phyloP scores from a whole-genome alignment of 2,888 invertebrate genomes.

The Cryptocephalus moraei region DNA sequence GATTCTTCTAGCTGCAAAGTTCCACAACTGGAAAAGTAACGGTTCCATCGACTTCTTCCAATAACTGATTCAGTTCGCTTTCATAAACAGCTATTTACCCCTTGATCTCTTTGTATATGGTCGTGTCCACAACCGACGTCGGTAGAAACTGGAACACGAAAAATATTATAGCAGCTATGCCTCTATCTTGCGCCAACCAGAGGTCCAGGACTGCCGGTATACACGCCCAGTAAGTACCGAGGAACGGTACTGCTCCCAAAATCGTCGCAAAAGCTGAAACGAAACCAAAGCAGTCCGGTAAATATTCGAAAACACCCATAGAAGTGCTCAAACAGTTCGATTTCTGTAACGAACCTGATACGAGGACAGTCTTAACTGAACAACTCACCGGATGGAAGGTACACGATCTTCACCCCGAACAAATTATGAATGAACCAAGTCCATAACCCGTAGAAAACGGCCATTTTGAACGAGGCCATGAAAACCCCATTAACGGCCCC shows the following conservation, averaged over 20 bases:
- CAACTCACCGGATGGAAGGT: conserved; percentile 73
- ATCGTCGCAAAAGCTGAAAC: conserved; percentile 75
- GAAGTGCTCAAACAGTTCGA: no score
- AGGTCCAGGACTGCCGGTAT: conserved; percentile 90
- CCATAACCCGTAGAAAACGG: conserved; percentile 94
- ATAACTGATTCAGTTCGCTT: background rate
- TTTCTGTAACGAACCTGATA: no score
- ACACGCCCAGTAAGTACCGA: conserved; percentile 93
- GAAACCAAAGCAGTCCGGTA: no score
- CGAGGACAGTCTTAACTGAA: no score
- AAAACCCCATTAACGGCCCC: conserved; percentile 90
- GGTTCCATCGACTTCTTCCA: no score
- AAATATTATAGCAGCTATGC: conserved; percentile 70
- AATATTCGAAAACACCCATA: no score
- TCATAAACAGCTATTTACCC: no score
- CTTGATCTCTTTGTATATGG: conserved; percentile 95
- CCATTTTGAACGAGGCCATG: conserved; percentile 92
- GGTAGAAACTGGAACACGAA: conserved; percentile 82
- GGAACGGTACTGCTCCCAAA: conserved; percentile 89
- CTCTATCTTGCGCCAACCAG: conserved; percentile 84
- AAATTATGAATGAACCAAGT: conserved; percentile 96
- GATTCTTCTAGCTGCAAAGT: no score
- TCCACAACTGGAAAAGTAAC: no score
- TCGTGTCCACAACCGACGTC: conserved; percentile 84
- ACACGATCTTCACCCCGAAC: conserved; percentile 90